A percentile compares a stretch with the other conserved stretches of the same genome.
phyloP scores from a whole-genome alignment of 2,797 vertebrate species.

The Novumbra hubbsi region DNA sequence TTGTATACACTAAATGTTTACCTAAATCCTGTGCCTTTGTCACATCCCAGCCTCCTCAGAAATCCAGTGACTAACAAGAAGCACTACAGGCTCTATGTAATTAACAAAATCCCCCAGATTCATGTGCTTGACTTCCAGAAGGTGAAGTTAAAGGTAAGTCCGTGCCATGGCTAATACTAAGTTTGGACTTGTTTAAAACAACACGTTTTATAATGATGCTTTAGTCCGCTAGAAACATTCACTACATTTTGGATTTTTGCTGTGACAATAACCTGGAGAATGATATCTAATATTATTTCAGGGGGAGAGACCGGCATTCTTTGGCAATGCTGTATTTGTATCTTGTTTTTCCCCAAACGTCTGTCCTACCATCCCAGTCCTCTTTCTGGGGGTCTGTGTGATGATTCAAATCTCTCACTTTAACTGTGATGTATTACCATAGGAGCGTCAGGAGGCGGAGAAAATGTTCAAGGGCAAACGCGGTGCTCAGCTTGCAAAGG shows the following conservation, averaged over 20 bases:
- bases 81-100: slow-evolving; percentile 94
- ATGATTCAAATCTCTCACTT: slow-evolving; percentile 60
- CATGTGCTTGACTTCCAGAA: slow-evolving; percentile 97
- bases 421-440: slow-evolving; percentile 87
- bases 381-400: background rate
- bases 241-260: background rate
- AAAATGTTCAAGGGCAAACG: slow-evolving; percentile 99
- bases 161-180: background rate
- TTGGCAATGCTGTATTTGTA: background rate
- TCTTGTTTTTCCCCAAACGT: slow-evolving; percentile 5
- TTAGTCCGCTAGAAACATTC: background rate
- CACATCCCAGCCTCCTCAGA: slow-evolving; percentile 82
- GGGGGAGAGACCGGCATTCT: background rate
- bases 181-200: background rate
- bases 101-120: slow-evolving; percentile 93
- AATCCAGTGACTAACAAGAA: slow-evolving; percentile 99
- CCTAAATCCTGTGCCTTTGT: background rate
- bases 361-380: slow-evolving; percentile 4
- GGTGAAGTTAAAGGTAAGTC: slow-evolving; percentile 89
- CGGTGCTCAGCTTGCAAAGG: slow-evolving; percentile 99
- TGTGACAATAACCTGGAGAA: background rate
- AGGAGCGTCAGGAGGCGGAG: slow-evolving; percentile 99
- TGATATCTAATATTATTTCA: background rate
- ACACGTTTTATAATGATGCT: background rate
- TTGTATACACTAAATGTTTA: background rate